Evolutionary conservation across 2,888 invertebrate genomes (phyloP), one percentile per base, ranked within the genome.

Genomic region (Hypomecis punctinalis): DNA sequence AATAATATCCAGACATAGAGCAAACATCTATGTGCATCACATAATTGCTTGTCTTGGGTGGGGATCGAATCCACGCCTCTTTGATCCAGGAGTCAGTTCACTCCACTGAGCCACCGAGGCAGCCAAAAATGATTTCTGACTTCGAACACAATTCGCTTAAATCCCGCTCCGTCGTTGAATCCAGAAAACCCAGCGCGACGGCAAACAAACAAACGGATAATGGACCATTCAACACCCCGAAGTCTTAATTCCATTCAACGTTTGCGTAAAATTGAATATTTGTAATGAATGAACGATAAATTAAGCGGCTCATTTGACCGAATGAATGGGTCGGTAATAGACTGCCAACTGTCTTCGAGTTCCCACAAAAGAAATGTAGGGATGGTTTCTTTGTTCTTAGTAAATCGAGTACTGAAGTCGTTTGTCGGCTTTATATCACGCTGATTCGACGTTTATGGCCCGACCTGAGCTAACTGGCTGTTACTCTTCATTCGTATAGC

Each of bases 381-480:
- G 82, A 83, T 77, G 82, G 78, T 83, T 87, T 86, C 91, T 90
- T 90, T 91, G 91, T 91, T 91, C 90, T 90, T 88, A 84, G 81
- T 85, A 88, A 90, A 90, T 90, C 88, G 90, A 90, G 87, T 88
- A 85, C 86, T 79, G 80, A 74, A 83, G 86, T 84, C 89, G 89
- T 90, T 90, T 90, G 89, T 89, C 89, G 89, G 82, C 82, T 83
- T 86, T 91, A 91, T 89, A 89, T 89, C 89, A 89, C 84, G 82
- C 83, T 90, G 90, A 91, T 90, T 89, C 88, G 91, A 91, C 91
- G 80, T 92, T 91, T 89, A 91, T 88, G 76, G 88, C 82, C 78
- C 81, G 77, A 78, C 77, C 84, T 83, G 84, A 80, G 82, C 78
- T 79, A 74, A 82, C 79, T 80, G 76, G 78, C 80, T 78, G 81